phyloP scores from a whole-genome alignment of 2,113 vertebrate species.

The Hydrolagus affinis region DNA sequence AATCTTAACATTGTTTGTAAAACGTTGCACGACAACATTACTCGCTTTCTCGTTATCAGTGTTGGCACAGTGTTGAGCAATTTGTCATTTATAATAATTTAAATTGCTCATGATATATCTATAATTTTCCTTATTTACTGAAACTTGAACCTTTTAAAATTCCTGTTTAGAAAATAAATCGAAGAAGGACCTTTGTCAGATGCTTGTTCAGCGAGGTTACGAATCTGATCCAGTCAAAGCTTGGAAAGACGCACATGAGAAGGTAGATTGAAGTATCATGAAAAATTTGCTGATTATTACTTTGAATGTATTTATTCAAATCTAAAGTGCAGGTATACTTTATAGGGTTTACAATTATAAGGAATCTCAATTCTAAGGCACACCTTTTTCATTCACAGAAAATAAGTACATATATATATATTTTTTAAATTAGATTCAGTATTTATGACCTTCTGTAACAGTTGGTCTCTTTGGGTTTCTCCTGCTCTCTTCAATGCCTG shows the following conservation, averaged over 20 bases:
- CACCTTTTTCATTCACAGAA: no score
- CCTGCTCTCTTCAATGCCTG: no score
- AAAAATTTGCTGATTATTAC: conserved; percentile 26
- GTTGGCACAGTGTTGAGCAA: no score
- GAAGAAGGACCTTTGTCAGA: conserved; percentile 86
- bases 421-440: no score
- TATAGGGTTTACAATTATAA: no score
- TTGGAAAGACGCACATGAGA: conserved; percentile 91
- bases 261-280: conserved; percentile 64
- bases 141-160: background rate
- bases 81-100: background rate
- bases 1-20: background rate
- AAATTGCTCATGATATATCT: background rate
- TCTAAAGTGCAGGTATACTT: no score
- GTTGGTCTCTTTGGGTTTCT: no score
- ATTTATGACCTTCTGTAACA: no score
- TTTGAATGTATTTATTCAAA: background rate
- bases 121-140: background rate
- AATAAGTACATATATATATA: no score
- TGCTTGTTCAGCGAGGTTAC: conserved; percentile 89
- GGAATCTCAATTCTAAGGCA: no score
- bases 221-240: conserved; percentile 94
- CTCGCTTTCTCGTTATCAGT: no score
- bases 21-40: background rate
- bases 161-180: conserved; percentile 80